phyloP scores from a whole-genome alignment of 2,113 vertebrate species.

The Hirundichthys speculiger region DNA sequence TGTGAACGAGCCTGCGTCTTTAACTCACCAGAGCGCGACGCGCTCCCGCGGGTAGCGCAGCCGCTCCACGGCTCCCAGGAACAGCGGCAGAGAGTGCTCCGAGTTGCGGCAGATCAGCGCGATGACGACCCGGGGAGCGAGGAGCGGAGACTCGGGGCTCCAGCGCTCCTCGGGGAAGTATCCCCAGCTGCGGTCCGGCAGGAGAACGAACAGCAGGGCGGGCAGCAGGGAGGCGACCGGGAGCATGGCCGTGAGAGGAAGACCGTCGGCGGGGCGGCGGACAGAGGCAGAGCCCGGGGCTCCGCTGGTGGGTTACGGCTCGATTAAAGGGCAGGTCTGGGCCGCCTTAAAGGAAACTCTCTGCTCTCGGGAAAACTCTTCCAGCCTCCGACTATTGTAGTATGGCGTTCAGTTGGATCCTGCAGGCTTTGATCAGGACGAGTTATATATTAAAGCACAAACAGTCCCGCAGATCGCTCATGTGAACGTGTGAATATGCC shows the following conservation, averaged over 20 bases:
- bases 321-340: constrained; percentile 70
- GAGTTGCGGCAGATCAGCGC: constrained; percentile 88
- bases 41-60: constrained; percentile 87
- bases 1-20: too few relatives aligned
- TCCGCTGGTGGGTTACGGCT: constrained; percentile 64
- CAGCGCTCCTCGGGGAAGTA: constrained; percentile 92
- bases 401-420: accelerated
- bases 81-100: constrained; percentile 85
- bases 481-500: background rate
- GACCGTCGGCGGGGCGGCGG: constrained; percentile 27
- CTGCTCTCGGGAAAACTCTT: background rate
- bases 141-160: constrained; percentile 86
- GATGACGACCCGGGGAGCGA: constrained; percentile 84
- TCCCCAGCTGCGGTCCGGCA: constrained; percentile 63
- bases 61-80: constrained; percentile 84
- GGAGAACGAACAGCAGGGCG: constrained; percentile 68
- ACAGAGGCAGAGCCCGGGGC: constrained; percentile 32
- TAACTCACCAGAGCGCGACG: constrained; percentile 86
- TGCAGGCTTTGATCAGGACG: accelerated
- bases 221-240: constrained; percentile 60
- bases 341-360: constrained; percentile 4
- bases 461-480: background rate
- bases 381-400: accelerated
- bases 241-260: constrained; percentile 65
- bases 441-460: accelerated